Evolutionary conservation across 2,888 invertebrate species (phyloP).

Genomic region (Strigamia transsilvanica): DNA sequence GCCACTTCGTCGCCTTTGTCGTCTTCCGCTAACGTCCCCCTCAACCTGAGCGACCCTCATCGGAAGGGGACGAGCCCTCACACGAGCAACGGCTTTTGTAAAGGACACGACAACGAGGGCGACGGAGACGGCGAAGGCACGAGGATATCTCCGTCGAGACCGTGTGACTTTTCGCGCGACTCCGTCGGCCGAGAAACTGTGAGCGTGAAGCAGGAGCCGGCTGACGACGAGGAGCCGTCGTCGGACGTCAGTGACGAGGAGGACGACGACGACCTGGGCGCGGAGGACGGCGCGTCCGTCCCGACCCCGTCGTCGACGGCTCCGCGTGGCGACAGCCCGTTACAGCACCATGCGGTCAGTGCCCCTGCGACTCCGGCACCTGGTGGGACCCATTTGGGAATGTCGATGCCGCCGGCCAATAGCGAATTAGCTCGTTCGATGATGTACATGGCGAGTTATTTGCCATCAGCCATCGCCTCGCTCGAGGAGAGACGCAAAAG

Average conservation of each 20-base stretch:
- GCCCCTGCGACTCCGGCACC: slow-evolving; percentile 37
- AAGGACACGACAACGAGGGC: slow-evolving; percentile 63
- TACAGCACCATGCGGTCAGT: slow-evolving; percentile 40
- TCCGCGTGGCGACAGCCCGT: slow-evolving; percentile 12
- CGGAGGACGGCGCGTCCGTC: not conserved
- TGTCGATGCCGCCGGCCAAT: slow-evolving; percentile 50
- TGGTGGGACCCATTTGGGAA: slow-evolving; percentile 26
- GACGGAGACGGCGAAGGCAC: slow-evolving; percentile 60
- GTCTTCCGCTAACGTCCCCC: slow-evolving; percentile 50
- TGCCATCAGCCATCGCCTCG: slow-evolving; percentile 70
- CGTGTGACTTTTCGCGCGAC: slow-evolving; percentile 1
- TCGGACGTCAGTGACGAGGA: slow-evolving; percentile 55
- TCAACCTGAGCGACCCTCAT: slow-evolving; percentile 53
- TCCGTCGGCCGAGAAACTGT: slow-evolving; percentile 52
- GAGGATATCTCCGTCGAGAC: slow-evolving; percentile 42
- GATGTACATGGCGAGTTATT: slow-evolving; percentile 91
- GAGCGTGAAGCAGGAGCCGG: slow-evolving; percentile 55
- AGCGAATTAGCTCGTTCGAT: slow-evolving; percentile 65
- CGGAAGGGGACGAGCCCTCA: slow-evolving; percentile 44
- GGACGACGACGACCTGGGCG: slow-evolving; percentile 52
- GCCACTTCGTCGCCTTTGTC: not conserved
- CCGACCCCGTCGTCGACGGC: slow-evolving; percentile 38
- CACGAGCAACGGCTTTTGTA: slow-evolving; percentile 65
- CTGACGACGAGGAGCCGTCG: slow-evolving; percentile 57
- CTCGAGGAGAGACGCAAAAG: slow-evolving; percentile 87